Evolutionary conservation across 2,888 invertebrate species (phyloP).

Genomic region (Serripes groenlandicus): DNA sequence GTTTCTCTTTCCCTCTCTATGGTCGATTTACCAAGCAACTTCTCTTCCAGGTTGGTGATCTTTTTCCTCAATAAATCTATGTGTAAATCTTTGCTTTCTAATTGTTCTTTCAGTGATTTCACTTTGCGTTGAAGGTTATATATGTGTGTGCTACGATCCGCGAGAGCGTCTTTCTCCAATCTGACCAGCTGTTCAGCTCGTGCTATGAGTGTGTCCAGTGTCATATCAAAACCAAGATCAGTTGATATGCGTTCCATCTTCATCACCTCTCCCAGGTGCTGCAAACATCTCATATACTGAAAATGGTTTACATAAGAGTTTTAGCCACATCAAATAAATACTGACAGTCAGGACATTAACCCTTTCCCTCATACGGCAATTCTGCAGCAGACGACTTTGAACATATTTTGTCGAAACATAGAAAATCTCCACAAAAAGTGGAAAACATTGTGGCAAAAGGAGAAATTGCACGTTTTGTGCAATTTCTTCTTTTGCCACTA

Average conservation of each 20-base stretch:
- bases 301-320: constrained; percentile 31
- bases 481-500: too few relatives aligned
- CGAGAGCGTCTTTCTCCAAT: constrained; percentile 93
- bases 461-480: too few relatives aligned
- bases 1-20: constrained; percentile 83
- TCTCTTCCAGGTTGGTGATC: constrained; percentile 88
- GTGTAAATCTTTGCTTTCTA: constrained; percentile 96
- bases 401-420: too few relatives aligned
- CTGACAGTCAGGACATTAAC: too few relatives aligned
- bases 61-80: constrained; percentile 95
- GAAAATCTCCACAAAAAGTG: too few relatives aligned
- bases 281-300: constrained; percentile 90
- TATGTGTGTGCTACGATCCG: constrained; percentile 94
- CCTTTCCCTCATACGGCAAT: too few relatives aligned
- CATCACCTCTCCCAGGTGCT: constrained; percentile 93
- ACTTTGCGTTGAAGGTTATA: constrained; percentile 95
- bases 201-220: constrained; percentile 93
- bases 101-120: constrained; percentile 94
- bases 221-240: constrained; percentile 93
- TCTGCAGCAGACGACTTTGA: too few relatives aligned
- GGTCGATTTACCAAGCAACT: constrained; percentile 80
- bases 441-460: too few relatives aligned
- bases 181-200: constrained; percentile 94
- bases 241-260: constrained; percentile 94
- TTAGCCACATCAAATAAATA: too few relatives aligned